Evolutionary conservation across 1,140 invertebrate genomes (phyloP), one percentile per base, ranked within the genome.

Genomic region (Calosoma granatense): DNA sequence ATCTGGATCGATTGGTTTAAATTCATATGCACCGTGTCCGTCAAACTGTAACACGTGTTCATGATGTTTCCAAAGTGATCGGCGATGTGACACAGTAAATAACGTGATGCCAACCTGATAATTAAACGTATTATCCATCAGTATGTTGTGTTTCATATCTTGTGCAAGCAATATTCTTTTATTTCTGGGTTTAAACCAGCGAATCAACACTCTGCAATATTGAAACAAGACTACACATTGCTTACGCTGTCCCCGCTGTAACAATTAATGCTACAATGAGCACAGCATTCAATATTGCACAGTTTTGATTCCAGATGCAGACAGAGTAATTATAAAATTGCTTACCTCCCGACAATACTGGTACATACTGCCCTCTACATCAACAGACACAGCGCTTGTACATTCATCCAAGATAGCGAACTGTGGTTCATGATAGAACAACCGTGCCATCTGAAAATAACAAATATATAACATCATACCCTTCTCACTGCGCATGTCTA

Each of bases 401-500:
- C 97, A 99, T 74, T 99, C 96, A 70, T 99, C 97, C 57, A 99
- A 73, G 67, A 98, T 98, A 21, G 96, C 96, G 77, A 98, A 99
- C 74, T 98, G 94, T 11, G 97, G 97, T 64, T 80, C 82, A 70
- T 98, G 94, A 74, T 99, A 99, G 72, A 99, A 97, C 30, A 98
- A 77, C 43, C 95, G 79, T 47, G 95, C 94, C 95, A 97, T 97
- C 85, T 92, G 67, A 0, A 67, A 61, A 62, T 57, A 53, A 60
- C 63, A 63, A 41, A 60, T 21, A 55, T 26, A 21, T 14, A 4
- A 55, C 14, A 51, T 51, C 11, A 51, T 17, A 11, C n/a, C 6
- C n/a, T n/a, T 2, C 1, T 17, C n/a, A n/a, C n/a, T 22, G 12
- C n/a, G 12, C 21, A 22, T 12, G 15, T 14, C 6, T 20, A 22